A percentile compares a stretch with the other conserved stretches of the same genome.
Conservation (phyloP, 2,888 invertebrate species). For the Venusia cambrica region DNA sequence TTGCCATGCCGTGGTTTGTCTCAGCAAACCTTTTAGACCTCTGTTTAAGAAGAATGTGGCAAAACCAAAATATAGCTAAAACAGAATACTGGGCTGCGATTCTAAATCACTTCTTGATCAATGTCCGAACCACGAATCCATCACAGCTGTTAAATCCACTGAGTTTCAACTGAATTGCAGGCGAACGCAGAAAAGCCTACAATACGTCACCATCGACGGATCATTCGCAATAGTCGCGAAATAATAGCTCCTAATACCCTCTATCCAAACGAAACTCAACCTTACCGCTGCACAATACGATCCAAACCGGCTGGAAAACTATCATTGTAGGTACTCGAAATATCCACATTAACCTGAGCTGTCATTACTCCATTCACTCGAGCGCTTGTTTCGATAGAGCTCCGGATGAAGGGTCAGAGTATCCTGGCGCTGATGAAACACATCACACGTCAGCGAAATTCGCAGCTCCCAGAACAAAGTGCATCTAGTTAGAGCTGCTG, state of each 20-base stretch:
- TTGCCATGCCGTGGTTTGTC: too few relatives aligned
- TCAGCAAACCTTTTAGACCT: too few relatives aligned
- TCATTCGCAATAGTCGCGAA: slow-evolving; percentile 67
- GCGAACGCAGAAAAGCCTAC: slow-evolving; percentile 65
- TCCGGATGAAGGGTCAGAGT: slow-evolving; percentile 29
- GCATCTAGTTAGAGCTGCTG: slow-evolving; percentile 64
- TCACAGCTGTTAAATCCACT: slow-evolving; percentile 34
- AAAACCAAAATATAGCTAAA: too few relatives aligned
- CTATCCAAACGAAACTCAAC: slow-evolving; percentile 32
- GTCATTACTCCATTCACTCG: slow-evolving; percentile 27
- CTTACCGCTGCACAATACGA: slow-evolving; percentile 28
- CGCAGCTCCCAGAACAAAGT: slow-evolving; percentile 65
- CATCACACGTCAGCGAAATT: slow-evolving; percentile 69
- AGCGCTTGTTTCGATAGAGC: slow-evolving; percentile 4
- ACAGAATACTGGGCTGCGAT: too few relatives aligned
- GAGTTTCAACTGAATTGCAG: slow-evolving; percentile 47
- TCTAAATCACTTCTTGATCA: slow-evolving; percentile 5
- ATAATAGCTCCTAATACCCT: slow-evolving; percentile 44
- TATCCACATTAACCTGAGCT: slow-evolving; percentile 46
- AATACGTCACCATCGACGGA: slow-evolving; percentile 73
- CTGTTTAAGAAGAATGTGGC: too few relatives aligned
- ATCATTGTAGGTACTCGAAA: slow-evolving; percentile 36
- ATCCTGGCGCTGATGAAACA: slow-evolving; percentile 53
- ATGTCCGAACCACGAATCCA: slow-evolving; percentile 14
- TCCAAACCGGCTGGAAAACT: slow-evolving; percentile 24